Evolutionary conservation across 2,113 vertebrate species (phyloP).

Genomic region (Glaucomys volans): DNA sequence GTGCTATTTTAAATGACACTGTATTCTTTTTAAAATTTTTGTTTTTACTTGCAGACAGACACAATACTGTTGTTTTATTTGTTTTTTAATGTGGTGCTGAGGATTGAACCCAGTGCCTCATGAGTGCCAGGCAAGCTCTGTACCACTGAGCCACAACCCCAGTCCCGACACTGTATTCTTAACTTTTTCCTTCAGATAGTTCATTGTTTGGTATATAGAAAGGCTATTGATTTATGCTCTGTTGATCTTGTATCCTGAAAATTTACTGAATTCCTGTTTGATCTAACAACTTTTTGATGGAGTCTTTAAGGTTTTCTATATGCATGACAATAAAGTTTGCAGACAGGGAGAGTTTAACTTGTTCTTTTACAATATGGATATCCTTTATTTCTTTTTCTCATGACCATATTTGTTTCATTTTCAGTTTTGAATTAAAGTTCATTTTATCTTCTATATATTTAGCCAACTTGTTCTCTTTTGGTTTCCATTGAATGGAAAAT

Average conservation of each 20-base stretch:
- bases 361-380: not conserved
- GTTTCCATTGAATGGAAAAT: not conserved
- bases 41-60: too few relatives aligned
- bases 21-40: not conserved
- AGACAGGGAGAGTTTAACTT: not conserved
- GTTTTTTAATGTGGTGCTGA: too few relatives aligned
- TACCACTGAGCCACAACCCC: too few relatives aligned
- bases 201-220: not conserved
- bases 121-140: too few relatives aligned
- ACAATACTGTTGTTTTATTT: too few relatives aligned
- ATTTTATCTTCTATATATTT: not conserved
- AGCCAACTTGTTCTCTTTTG: not conserved
- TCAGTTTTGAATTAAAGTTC: not conserved
- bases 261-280: not conserved
- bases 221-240: not conserved
- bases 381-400: not conserved
- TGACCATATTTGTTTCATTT: not conserved
- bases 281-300: not conserved
- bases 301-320: not conserved
- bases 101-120: too few relatives aligned
- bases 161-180: not conserved
- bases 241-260: not conserved
- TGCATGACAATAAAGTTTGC: not conserved
- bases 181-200: not conserved
- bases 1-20: not conserved